Conservation (phyloP, 2,888 invertebrate genomes). For the Omphaloscelis lunosa region DNA sequence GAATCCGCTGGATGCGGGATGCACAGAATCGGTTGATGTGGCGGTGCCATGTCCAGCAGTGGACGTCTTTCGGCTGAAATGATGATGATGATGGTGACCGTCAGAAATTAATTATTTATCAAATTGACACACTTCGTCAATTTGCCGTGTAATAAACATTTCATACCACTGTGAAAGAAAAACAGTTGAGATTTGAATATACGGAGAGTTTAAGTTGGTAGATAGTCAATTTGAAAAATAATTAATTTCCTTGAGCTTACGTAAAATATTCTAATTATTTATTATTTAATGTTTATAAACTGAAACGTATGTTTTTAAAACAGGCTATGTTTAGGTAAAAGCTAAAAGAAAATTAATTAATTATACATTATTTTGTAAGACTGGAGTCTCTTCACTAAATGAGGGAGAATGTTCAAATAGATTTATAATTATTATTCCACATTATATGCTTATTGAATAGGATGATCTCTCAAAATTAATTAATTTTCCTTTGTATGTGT, state of each 20-base stretch:
- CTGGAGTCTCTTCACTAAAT: slow-evolving; percentile 22
- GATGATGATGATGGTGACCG: too few relatives aligned
- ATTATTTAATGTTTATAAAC: neutral
- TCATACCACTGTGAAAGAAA: neutral
- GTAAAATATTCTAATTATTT: neutral
- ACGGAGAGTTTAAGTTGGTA: neutral
- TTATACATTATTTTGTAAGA: neutral
- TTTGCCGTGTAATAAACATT: neutral
- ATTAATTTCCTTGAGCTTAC: too few relatives aligned
- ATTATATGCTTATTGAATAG: slow-evolving; percentile 31
- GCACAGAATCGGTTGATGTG: too few relatives aligned
- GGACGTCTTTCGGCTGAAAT: too few relatives aligned
- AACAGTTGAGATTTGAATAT: neutral
- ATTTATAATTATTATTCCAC: slow-evolving; percentile 48
- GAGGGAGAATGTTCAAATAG: slow-evolving; percentile 25
- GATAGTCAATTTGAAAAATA: neutral
- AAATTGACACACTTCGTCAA: neutral
- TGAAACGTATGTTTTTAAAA: neutral
- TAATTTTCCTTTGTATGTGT: slow-evolving; percentile 43
- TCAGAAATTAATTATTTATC: too few relatives aligned
- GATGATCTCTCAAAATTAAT: slow-evolving; percentile 43
- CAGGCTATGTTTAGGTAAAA: neutral
- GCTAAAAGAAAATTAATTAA: slow-evolving; percentile 8
- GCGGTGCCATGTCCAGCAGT: too few relatives aligned
- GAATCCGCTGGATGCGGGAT: too few relatives aligned